phyloP scores from a whole-genome alignment of 2,888 invertebrate genomes.

The Alentia gelatinosa region DNA sequence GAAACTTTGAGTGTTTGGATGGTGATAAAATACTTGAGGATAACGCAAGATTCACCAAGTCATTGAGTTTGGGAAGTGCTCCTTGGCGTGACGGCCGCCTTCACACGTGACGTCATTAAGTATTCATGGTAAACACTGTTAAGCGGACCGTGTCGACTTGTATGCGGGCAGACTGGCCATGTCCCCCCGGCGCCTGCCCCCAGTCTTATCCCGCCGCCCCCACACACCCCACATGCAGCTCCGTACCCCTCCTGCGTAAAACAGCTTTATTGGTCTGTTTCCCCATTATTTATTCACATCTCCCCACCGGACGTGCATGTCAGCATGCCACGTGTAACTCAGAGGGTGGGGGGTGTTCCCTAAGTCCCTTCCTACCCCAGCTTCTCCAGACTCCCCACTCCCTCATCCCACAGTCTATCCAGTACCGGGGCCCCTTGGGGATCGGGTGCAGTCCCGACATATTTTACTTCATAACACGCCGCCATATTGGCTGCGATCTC shows the following conservation, averaged over 20 bases:
- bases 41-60: too few species aligned
- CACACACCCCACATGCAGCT: too few species aligned
- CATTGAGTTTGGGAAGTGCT: not conserved
- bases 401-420: not conserved
- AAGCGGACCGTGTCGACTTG: not conserved
- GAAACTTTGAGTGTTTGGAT: too few species aligned
- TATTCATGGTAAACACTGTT: conserved; percentile 11
- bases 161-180: not conserved
- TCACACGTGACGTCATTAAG: not conserved
- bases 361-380: not conserved
- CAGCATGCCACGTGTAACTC: conserved; percentile 23
- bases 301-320: not conserved
- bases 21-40: too few species aligned
- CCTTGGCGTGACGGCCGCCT: not conserved
- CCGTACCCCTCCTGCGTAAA: conserved; percentile 5
- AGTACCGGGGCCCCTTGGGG: not conserved
- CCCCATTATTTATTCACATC: conserved; percentile 15
- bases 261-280: conserved; percentile 35
- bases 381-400: not conserved
- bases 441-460: not conserved
- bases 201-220: not conserved
- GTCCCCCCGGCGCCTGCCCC: not conserved
- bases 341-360: not conserved
- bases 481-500: conserved; percentile 16
- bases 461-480: conserved; percentile 17